A percentile compares a stretch with the other conserved stretches of the same genome.
Evolutionary conservation across 2,113 vertebrate species (phyloP).

Genomic region (Pterocles gutturalis): DNA sequence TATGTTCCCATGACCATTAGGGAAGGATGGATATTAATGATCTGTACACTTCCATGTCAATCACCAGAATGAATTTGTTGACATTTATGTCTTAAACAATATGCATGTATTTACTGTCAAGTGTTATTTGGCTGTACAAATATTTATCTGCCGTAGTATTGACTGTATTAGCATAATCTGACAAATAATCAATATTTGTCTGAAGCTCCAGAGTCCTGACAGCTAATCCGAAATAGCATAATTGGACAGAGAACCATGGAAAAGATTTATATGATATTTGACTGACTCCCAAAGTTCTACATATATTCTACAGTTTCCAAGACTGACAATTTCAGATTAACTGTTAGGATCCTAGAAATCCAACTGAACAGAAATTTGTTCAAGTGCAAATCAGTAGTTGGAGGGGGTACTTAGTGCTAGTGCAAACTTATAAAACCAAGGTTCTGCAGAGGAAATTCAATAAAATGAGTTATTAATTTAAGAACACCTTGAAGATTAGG

Average conservation of each 20-base stretch:
- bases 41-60: neutral
- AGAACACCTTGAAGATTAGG: neutral
- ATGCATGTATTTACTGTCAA: neutral
- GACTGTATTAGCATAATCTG: slow-evolving; percentile 2
- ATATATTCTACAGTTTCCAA: neutral
- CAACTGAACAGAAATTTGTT: neutral
- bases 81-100: slow-evolving; percentile 15
- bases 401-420: neutral
- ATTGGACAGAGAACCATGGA: neutral
- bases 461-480: neutral
- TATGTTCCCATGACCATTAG: neutral
- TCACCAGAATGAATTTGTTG: neutral
- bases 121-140: neutral
- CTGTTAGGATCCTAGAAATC: neutral
- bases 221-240: neutral
- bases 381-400: neutral
- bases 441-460: neutral
- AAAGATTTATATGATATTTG: neutral
- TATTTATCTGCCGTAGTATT: neutral
- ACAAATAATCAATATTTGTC: slow-evolving; percentile 49
- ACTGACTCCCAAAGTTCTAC: neutral
- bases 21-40: neutral
- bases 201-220: neutral
- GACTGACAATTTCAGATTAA: neutral
- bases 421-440: neutral